phyloP scores from a whole-genome alignment of 2,797 vertebrate species.

The Macroramphosus scolopax region DNA sequence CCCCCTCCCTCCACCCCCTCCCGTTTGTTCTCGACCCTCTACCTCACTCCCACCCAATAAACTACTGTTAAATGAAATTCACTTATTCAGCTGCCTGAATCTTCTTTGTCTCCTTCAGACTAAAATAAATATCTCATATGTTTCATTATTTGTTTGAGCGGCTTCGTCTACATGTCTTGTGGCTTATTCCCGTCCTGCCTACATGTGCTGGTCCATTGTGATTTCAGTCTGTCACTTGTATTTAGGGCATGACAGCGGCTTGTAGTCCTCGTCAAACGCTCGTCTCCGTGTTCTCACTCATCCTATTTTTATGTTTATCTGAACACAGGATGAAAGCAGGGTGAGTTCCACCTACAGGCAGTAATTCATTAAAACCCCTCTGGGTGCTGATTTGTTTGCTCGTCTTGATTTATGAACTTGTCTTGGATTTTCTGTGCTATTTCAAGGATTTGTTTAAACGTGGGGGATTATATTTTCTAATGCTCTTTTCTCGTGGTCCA shows the following conservation, averaged over 20 bases:
- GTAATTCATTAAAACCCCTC: conserved; percentile 16
- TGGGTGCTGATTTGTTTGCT: conserved; percentile 13
- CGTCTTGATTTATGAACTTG: conserved; percentile 17
- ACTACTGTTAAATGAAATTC: neutral
- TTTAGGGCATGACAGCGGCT: conserved; percentile 33
- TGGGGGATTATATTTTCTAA: conserved; percentile 10
- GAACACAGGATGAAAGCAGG: conserved; percentile 30
- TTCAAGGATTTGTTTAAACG: conserved; percentile 23
- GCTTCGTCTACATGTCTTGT: neutral
- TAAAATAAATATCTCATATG: neutral
- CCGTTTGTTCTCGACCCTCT: too few species aligned
- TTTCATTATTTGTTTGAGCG: conserved; percentile 4
- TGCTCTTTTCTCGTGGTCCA: neutral
- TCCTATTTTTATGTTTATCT: conserved; percentile 41
- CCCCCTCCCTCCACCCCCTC: too few species aligned
- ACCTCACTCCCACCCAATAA: too few species aligned
- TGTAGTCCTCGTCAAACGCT: conserved; percentile 29
- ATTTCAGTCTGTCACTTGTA: conserved; percentile 28
- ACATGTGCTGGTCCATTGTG: conserved; percentile 22
- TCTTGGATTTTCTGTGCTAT: conserved; percentile 23
- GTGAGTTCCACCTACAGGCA: conserved; percentile 17
- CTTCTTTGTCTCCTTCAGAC: neutral
- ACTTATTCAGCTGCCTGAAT: neutral
- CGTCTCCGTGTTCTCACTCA: conserved; percentile 29
- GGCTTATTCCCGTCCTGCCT: conserved; percentile 11